These are phyloP conservation scores for Syngnathus typhle DNA, from an alignment of 2,113 vertebrate genomes.

Conservation along the genomic window DNA sequence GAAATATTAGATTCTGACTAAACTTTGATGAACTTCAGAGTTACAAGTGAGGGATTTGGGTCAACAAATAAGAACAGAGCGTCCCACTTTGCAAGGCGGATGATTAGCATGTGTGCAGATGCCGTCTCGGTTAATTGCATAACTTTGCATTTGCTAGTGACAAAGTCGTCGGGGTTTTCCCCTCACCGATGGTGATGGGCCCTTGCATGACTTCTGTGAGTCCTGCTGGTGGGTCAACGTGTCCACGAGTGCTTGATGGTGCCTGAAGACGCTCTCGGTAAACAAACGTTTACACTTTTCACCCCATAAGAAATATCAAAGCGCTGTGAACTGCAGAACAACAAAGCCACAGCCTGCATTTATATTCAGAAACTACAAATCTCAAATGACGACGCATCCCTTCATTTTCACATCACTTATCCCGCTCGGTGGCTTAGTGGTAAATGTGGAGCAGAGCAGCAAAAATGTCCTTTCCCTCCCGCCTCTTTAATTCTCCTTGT, in stretches of 20 bases:
- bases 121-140: conserved; percentile 60
- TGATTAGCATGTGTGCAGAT: conserved; percentile 76
- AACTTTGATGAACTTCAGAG: conserved; percentile 75
- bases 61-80: conserved; percentile 75
- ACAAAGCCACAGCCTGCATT: conserved; percentile 6
- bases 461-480: conserved; percentile 1
- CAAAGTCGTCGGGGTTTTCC: conserved; percentile 32
- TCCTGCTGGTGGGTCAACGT: not conserved
- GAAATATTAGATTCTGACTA: conserved; percentile 75
- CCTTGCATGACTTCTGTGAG: conserved; percentile 11
- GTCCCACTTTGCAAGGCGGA: conserved; percentile 69
- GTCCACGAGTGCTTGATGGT: not conserved
- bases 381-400: not conserved
- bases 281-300: conserved; percentile 7
- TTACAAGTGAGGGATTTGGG: conserved; percentile 73
- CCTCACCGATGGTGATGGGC: conserved; percentile 21
- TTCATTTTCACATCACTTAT: conserved; percentile 12
- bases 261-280: not conserved
- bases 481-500: conserved; percentile 5
- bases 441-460: conserved; percentile 4
- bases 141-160: conserved; percentile 57
- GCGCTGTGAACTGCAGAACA: not conserved
- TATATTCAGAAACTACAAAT: conserved; percentile 12
- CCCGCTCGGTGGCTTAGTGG: not conserved
- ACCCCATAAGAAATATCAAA: not conserved